These are phyloP conservation scores for Gymnodraco acuticeps DNA, from an alignment of 2,797 vertebrate genomes.

Conservation along the genomic window DNA sequence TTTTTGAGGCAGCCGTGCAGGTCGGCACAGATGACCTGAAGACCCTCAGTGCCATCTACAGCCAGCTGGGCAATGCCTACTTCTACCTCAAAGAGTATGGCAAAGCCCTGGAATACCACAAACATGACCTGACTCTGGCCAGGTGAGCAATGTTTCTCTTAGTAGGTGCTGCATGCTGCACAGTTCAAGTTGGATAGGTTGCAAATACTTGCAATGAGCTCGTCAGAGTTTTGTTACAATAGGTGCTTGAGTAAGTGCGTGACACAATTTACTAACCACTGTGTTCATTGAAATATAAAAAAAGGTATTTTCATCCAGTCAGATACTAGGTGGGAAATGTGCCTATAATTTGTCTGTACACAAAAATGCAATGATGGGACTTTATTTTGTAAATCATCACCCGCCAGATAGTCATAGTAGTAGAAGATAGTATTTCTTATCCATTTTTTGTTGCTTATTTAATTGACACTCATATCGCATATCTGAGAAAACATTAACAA, in stretches of 20 bases:
- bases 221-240: slow-evolving; percentile 1
- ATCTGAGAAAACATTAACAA: too few relatives aligned
- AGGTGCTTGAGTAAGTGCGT: not conserved
- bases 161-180: not conserved
- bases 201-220: not conserved
- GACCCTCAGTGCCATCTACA: slow-evolving; percentile 99
- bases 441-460: too few relatives aligned
- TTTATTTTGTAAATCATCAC: too few relatives aligned
- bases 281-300: not conserved
- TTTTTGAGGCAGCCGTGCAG: slow-evolving; percentile 96
- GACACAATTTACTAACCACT: not conserved
- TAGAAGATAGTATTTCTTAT: too few relatives aligned
- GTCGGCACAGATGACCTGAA: slow-evolving; percentile 97
- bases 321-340: not conserved
- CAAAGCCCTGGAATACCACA: slow-evolving; percentile 95
- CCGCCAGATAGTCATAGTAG: too few relatives aligned
- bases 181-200: not conserved
- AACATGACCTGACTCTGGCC: slow-evolving; percentile 94
- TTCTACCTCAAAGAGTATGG: slow-evolving; percentile 98
- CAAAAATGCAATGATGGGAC: not conserved
- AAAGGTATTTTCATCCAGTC: not conserved
- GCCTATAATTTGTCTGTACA: not conserved
- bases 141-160: slow-evolving; percentile 82
- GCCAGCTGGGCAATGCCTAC: slow-evolving; percentile 97
- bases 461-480: too few relatives aligned